phyloP scores from a whole-genome alignment of 2,113 vertebrate genomes.

The Eublepharis macularius region DNA sequence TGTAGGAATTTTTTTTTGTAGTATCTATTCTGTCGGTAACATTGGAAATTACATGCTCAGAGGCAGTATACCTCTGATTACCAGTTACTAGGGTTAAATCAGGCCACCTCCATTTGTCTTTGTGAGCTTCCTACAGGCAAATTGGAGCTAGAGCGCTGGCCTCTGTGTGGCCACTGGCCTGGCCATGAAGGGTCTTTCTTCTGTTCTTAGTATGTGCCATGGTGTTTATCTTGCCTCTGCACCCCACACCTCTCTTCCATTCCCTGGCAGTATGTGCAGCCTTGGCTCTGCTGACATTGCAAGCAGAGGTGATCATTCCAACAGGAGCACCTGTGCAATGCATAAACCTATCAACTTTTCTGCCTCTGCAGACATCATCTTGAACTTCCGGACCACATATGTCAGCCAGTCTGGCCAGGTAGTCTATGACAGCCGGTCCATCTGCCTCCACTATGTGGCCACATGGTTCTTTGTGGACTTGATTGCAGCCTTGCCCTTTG shows the following conservation, averaged over 20 bases:
- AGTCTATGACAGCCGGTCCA: constrained; percentile 85
- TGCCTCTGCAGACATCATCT: constrained; percentile 81
- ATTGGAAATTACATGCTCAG: background rate
- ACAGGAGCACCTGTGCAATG: accelerated
- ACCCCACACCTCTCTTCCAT: background rate
- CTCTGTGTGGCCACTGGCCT: background rate
- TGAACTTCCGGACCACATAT: constrained; percentile 87
- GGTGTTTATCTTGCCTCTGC: background rate
- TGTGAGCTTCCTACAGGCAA: background rate
- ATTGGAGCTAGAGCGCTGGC: background rate
- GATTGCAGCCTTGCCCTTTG: constrained; percentile 89
- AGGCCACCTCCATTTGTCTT: background rate
- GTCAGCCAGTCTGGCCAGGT: constrained; percentile 91
- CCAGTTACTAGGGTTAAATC: background rate
- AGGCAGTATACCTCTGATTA: background rate
- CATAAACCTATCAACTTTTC: constrained; percentile 23
- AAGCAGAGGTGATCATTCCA: accelerated
- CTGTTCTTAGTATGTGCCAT: background rate
- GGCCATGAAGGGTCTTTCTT: background rate
- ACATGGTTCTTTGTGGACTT: constrained; percentile 93
- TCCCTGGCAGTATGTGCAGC: background rate
- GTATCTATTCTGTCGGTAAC: background rate
- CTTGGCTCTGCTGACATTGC: background rate
- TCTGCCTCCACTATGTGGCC: constrained; percentile 88
- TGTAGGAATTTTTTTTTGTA: background rate